Evolutionary conservation across 1,140 invertebrate genomes (phyloP), one percentile per base, ranked within the genome.

Genomic region (Campoletis sonorensis): DNA sequence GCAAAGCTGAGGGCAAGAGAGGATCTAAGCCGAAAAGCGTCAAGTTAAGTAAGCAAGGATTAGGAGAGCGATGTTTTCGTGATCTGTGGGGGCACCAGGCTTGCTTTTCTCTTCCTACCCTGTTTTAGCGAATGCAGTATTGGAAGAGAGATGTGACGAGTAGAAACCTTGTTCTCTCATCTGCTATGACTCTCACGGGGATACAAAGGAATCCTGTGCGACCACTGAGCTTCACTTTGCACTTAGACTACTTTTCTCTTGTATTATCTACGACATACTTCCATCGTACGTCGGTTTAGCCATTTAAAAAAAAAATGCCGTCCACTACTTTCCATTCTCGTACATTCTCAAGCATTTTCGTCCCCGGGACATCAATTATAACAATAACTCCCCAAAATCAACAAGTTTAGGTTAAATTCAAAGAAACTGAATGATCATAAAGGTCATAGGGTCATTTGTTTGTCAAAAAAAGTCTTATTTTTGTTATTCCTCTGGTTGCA

Each of bases 11-110:
- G 68, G 76, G 27, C 79, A 82, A 85, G 84, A 85, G 84, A 86
- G 85, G 85, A 82, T 88, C 85, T 89, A 89, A 89, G 86, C 88
- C 85, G 87, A 88, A 89, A 90, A 90, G 88, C 89, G 88, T 86
- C 88, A 86, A 91, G 89, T 90, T 89, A 88, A 90, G 89, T 90
- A 89, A 90, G 87, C 88, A 88, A 89, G 88, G 89, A 91, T 90
- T 90, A 89, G 88, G 86, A 84, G 79, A 83, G 61, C 54, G 58
- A 67, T 84, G 83, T 81, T 80, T 80, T 82, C 61, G 70, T 77
- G 75, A 77, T n/a, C 75, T 77, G 75, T 7, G 30, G 21, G 30
- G n/a, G 16, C 61, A 67, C 61, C n/a, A 13, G 26, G 23, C 13
- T 67, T 4, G 3, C 23, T 67, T 27, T 67, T 23, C n/a, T 3